Evolutionary conservation across 1,140 invertebrate genomes (phyloP), one percentile per base, ranked within the genome.

Genomic region (Zaprionus tsacasi): DNA sequence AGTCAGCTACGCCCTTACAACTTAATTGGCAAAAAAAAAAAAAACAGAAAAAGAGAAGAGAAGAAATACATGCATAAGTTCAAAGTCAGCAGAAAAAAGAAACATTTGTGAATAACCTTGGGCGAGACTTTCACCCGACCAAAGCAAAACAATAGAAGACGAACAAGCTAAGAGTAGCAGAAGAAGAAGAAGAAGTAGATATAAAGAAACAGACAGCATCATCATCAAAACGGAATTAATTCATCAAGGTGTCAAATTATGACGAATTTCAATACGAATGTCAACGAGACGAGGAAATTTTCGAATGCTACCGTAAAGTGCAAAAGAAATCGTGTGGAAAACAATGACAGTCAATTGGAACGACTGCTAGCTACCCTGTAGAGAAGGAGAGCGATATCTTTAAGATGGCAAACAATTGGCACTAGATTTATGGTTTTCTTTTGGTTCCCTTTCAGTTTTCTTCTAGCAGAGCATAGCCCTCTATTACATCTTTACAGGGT

Each of bases 101-200:
- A 70, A 35, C 33, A 61, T 15, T 76, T 57, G 69, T 65, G 54
- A 27, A 75, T 77, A 82, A 82, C 79, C 75, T 79, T 82, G 76
- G 68, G 45, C 64, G 55, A 79, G 67, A 79, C 81, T 82, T 82
- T 82, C 81, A 76, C 81, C 65, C 55, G 38, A 61, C 33, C 17
- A 45, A 35, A 45, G 45, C 59, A 38, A 63, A 27, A 52, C 48
- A 64, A 50, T 58, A 73, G 60, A 81, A 33, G 13, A 36, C 61
- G 69, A 64, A 58, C 33, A 45, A 70, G 27, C 33, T 8, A 75
- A 61, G 35, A 25, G 27, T 30, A 3, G 27, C 27, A 63, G 36
- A 73, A 54, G 54, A 21, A 77, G 52, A 79, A 15, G 35, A n/a
- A 52, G 67, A 52, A 68, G 12, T 45, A 70, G 7, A 56, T 15